These are phyloP conservation scores for Temnopleurus reevesii DNA, from an alignment of 53 echinoderm and acorn worm genomes.

Conservation along the genomic window DNA sequence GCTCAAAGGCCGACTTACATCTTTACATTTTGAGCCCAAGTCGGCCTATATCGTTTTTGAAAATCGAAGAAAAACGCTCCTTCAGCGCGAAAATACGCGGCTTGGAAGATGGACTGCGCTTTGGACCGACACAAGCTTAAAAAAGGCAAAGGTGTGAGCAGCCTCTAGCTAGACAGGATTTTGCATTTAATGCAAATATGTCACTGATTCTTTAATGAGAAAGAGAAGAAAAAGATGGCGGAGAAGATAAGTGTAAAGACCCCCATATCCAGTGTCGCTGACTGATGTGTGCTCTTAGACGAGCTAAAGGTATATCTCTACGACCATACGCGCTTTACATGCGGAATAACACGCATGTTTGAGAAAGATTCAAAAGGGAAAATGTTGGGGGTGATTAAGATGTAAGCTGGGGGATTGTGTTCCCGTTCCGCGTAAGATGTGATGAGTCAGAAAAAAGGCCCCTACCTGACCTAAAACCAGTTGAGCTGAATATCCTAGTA, in stretches of 20 bases:
- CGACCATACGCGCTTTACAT: neutral
- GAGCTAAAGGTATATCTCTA: neutral
- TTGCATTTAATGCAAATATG: too few species aligned
- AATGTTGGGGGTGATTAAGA: slow-evolving; percentile 22
- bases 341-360: slow-evolving; percentile 45
- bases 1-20: too few species aligned
- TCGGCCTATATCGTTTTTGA: too few species aligned
- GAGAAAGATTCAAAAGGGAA: slow-evolving; percentile 1
- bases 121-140: too few species aligned
- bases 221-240: slow-evolving; percentile 1
- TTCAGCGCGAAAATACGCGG: too few species aligned
- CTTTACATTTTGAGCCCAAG: too few species aligned
- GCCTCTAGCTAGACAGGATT: too few species aligned
- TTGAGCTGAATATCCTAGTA: neutral
- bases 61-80: too few species aligned
- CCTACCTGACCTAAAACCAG: neutral
- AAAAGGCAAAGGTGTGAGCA: too few species aligned
- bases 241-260: slow-evolving; percentile 35
- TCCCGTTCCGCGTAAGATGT: slow-evolving; percentile 5
- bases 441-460: neutral
- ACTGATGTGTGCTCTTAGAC: slow-evolving; percentile 15
- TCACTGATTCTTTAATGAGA: too few species aligned
- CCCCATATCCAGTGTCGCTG: slow-evolving; percentile 1
- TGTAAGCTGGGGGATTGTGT: slow-evolving; percentile 12
- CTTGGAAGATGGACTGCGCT: too few species aligned